These are phyloP conservation scores for Hirundo rustica DNA, from an alignment of 2,797 vertebrate species.

Conservation along the genomic window DNA sequence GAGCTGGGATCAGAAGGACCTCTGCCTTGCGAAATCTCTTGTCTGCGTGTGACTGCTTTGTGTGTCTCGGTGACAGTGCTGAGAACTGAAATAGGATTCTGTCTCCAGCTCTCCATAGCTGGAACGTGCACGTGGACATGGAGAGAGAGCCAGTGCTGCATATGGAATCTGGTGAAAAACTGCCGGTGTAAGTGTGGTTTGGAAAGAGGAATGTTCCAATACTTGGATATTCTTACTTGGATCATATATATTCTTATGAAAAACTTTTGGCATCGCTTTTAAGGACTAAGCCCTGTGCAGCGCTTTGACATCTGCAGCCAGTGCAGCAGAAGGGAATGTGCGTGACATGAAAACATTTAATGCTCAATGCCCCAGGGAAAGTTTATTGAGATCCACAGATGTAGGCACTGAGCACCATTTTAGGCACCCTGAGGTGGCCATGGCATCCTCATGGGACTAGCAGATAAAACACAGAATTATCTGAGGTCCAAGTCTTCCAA, in stretches of 20 bases:
- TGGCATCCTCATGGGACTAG: neutral
- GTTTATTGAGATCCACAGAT: neutral
- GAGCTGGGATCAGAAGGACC: too few species aligned
- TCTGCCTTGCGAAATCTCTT: too few species aligned
- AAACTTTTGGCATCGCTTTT: neutral
- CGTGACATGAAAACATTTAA: neutral
- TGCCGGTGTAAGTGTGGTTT: conserved; percentile 5
- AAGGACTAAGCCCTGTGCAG: neutral
- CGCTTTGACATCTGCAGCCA: neutral
- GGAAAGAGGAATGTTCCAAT: neutral
- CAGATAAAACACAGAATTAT: neutral
- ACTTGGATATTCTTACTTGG: neutral
- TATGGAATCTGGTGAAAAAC: neutral
- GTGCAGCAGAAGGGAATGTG: neutral
- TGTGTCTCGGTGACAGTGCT: too few species aligned
- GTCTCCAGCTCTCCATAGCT: neutral
- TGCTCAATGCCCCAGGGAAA: neutral
- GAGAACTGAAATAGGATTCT: neutral
- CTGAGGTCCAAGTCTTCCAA: neutral
- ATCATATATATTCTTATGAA: neutral
- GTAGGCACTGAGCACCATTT: neutral
- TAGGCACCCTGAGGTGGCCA: neutral
- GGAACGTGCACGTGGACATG: neutral
- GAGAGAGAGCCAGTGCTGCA: neutral
- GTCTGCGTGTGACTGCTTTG: too few species aligned